phyloP scores from a whole-genome alignment of 2,888 invertebrate species.

The Zeuzera pyrina region DNA sequence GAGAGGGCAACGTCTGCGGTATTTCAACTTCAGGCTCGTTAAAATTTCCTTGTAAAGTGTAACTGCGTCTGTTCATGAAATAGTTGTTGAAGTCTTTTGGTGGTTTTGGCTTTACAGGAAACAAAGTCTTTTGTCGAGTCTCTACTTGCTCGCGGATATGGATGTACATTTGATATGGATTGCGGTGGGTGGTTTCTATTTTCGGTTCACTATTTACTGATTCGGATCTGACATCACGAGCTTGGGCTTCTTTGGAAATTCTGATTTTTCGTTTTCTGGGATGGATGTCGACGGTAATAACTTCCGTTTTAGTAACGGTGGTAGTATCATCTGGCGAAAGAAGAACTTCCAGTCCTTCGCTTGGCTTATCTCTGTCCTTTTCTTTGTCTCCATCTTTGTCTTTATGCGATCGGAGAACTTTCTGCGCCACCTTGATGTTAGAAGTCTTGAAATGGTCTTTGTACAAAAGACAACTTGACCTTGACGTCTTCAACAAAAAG shows the following conservation, averaged over 20 bases:
- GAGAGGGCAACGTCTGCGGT: slow-evolving; percentile 72
- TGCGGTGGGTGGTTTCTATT: slow-evolving; percentile 81
- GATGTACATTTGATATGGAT: slow-evolving; percentile 87
- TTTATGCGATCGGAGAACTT: slow-evolving; percentile 36
- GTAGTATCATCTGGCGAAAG: slow-evolving; percentile 1
- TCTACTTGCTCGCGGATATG: slow-evolving; percentile 88
- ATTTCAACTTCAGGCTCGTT: slow-evolving; percentile 76
- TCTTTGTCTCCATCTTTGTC: slow-evolving; percentile 55
- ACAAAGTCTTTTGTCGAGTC: slow-evolving; percentile 78
- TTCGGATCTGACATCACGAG: slow-evolving; percentile 3
- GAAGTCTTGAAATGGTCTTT: too few species aligned
- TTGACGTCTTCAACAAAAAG: slow-evolving; percentile 4
- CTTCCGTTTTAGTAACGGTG: slow-evolving; percentile 6
- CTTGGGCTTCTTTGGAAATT: slow-evolving; percentile 70
- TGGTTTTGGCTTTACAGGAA: slow-evolving; percentile 89
- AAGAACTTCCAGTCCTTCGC: slow-evolving; percentile 1
- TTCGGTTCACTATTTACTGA: slow-evolving; percentile 36
- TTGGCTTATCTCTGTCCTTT: slow-evolving; percentile 13
- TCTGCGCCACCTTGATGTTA: slow-evolving; percentile 15
- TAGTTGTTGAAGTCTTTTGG: slow-evolving; percentile 92
- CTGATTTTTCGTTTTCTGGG: slow-evolving; percentile 87
- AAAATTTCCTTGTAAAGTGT: slow-evolving; percentile 82
- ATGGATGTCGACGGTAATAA: slow-evolving; percentile 75
- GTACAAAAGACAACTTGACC: slow-evolving; percentile 1
- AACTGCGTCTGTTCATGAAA: slow-evolving; percentile 87